A percentile compares a stretch with the other conserved stretches of the same genome.
Conservation (phyloP, 2,888 invertebrate species). For the Scelioninae gen. 2 region DNA sequence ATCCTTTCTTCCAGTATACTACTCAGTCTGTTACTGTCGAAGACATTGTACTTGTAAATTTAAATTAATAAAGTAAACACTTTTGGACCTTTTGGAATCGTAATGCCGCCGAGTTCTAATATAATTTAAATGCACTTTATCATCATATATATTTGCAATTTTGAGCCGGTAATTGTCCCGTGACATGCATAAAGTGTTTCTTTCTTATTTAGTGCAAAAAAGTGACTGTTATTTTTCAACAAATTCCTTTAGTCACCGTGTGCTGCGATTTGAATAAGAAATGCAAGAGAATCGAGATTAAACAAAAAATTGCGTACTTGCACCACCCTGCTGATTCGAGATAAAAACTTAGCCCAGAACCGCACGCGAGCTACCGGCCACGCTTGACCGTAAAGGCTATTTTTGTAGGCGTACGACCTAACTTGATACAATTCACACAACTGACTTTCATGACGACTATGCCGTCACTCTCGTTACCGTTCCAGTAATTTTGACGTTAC, state of each 20-base stretch:
- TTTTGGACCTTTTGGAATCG: too few species aligned
- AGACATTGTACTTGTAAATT: too few species aligned
- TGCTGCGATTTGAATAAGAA: constrained; percentile 47
- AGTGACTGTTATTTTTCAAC: too few species aligned
- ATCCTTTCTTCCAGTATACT: too few species aligned
- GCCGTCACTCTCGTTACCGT: constrained; percentile 29
- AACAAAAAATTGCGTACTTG: constrained; percentile 51
- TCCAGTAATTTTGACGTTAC: constrained; percentile 45
- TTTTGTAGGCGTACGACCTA: constrained; percentile 36
- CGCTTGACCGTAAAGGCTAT: constrained; percentile 31
- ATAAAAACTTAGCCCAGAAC: constrained; percentile 28
- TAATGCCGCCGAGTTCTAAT: too few species aligned
- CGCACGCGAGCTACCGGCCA: constrained; percentile 35
- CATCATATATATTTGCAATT: too few species aligned
- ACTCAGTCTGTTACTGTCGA: too few species aligned
- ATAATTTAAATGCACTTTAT: too few species aligned
- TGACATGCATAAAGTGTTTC: too few species aligned
- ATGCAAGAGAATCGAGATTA: constrained; percentile 38
- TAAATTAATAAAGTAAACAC: too few species aligned
- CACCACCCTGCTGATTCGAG: constrained; percentile 21
- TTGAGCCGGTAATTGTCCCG: too few species aligned
- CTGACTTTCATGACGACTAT: constrained; percentile 45
- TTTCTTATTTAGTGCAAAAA: too few species aligned
- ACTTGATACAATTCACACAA: constrained; percentile 34
- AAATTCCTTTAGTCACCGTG: constrained; percentile 36